Evolutionary conservation across 2,797 vertebrate genomes (phyloP), one percentile per base, ranked within the genome.

Genomic region (Crax fasciolata): DNA sequence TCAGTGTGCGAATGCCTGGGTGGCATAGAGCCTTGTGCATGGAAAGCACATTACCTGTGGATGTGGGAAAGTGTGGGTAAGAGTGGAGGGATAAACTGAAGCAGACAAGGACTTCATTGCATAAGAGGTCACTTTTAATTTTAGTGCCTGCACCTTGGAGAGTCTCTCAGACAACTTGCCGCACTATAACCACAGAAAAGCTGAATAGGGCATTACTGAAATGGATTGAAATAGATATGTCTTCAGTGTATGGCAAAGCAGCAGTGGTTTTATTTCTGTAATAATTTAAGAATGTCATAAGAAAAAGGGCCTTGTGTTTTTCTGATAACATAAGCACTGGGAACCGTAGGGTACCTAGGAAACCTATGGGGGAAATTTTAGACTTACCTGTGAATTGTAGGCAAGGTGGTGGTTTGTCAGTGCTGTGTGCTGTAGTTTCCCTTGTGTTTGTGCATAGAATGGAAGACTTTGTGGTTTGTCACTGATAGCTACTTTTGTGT

Each of bases 191-290:
- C 30, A 55, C 12, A 51, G 51, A 70, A 82, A 82, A 72, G 27
- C n/a, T 19, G 24, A 66, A 20, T 75, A 62, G 61, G 18, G 6
- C 38, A 21, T 52, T 48, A 57, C 9, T 63, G 41, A 75, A 89
- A 61, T 12, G 4, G 13, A 16, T 30, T 0, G 0, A 58, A 86
- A 72, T 18, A 59, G 11, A 15, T 32, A 6, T 59, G n/a, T 5
- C 19, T 59, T 77, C 16, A 32, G 51, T 7, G 19, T 21, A 30
- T 35, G 57, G 25, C 27, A 76, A 54, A 75, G 25, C 19, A 90
- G 21, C 21, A 9, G 38, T 41, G 25, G n/a, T 55, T 67, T 78
- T 48, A 39, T 73, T 68, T 78, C 27, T 72, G 13, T 35, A 62
- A 39, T 49, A 41, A 48, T 48, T 67, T 32, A 72, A 38, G 25